Conservation (phyloP, 1,140 invertebrate species). For the Hylaeus volcanicus region DNA sequence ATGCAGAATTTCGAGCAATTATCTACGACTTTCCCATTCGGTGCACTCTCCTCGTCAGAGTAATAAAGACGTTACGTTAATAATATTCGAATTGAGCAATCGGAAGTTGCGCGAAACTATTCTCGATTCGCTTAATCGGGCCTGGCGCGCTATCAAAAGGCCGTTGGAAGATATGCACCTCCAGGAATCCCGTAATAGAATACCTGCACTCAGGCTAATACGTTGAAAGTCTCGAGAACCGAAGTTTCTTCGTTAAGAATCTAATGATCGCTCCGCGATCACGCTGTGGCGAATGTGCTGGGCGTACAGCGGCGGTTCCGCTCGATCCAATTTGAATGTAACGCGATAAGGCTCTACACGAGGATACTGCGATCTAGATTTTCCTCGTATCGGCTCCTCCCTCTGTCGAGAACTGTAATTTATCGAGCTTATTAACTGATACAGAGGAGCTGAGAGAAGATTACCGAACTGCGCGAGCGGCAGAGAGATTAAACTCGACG, state of each 20-base stretch:
- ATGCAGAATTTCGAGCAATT: too few species aligned
- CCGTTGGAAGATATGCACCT: background rate
- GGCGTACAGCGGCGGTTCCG: background rate
- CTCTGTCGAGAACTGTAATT: background rate
- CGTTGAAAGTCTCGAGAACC: conserved; percentile 36
- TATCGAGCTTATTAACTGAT: background rate
- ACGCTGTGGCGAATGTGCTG: conserved; percentile 24
- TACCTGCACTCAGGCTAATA: conserved; percentile 36
- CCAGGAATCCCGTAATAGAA: background rate
- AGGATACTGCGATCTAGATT: background rate
- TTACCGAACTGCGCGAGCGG: background rate
- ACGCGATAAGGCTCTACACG: background rate
- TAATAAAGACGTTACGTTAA: too few species aligned
- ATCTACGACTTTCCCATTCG: too few species aligned
- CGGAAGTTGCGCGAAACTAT: background rate
- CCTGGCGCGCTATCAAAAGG: too few species aligned
- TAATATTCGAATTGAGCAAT: too few species aligned
- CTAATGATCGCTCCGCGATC: conserved; percentile 44
- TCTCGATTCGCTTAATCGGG: background rate
- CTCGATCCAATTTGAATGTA: conserved; percentile 5
- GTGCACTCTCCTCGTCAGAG: background rate
- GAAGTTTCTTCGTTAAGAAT: conserved; percentile 44
- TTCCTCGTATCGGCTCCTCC: background rate
- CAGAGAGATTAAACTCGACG: too few species aligned
- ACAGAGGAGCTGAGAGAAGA: background rate